phyloP scores from a whole-genome alignment of 2,113 vertebrate species.

The Calyptommatus sinebrachiatus region DNA sequence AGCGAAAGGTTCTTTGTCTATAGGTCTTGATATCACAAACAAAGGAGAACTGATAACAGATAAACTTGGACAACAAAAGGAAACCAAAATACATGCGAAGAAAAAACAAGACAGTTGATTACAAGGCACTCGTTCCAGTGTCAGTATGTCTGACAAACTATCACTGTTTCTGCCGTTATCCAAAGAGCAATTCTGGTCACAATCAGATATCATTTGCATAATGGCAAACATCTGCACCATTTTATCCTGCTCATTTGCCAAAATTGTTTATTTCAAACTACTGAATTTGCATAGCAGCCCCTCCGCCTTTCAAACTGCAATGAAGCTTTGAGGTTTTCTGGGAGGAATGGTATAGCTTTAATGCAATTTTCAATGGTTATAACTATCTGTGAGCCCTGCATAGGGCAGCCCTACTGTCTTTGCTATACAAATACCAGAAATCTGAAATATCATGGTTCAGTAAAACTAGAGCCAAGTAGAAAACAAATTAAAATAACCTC shows the following conservation, averaged over 20 bases:
- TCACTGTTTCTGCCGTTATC: constrained; percentile 16
- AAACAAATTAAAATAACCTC: no score
- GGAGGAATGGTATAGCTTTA: not conserved
- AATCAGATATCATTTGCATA: constrained; percentile 33
- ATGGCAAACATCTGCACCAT: constrained; percentile 33
- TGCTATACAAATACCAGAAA: not conserved
- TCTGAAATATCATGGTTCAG: no score
- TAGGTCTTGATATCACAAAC: not conserved
- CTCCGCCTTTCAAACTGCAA: not conserved
- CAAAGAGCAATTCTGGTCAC: constrained; percentile 23
- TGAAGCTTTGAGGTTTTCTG: not conserved
- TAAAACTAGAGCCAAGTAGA: no score
- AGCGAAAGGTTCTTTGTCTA: not conserved
- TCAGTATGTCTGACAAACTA: constrained; percentile 9
- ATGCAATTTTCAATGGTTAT: not conserved
- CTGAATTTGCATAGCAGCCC: constrained; percentile 5
- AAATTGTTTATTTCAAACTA: constrained; percentile 8
- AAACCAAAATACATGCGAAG: not conserved
- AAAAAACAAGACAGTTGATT: constrained; percentile 1
- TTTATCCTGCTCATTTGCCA: constrained; percentile 9
- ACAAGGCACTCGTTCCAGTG: not conserved
- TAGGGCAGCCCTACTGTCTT: not conserved
- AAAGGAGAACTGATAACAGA: not conserved
- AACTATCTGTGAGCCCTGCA: not conserved
- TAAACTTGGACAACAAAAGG: not conserved